Percentiles rank a stretch among this genome's conserved stretches.
These are phyloP conservation scores for Percopsis transmontana DNA, from an alignment of 2,113 vertebrate species.

Conservation along the genomic window DNA sequence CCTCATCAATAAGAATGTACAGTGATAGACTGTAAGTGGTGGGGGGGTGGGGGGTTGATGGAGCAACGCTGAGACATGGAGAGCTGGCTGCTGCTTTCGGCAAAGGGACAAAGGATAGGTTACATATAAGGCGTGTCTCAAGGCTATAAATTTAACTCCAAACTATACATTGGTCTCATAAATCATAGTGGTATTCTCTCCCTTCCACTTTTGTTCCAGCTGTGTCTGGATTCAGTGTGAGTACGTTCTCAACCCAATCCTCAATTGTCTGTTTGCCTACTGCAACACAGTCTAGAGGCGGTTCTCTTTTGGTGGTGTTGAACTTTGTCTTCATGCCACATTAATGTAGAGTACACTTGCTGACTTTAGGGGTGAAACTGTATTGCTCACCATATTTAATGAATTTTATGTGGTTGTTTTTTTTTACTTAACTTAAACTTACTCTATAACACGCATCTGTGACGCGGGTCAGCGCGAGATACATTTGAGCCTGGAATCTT, in stretches of 20 bases:
- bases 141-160: conserved; percentile 48
- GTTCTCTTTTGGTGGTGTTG: too few relatives aligned
- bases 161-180: conserved; percentile 33
- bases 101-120: conserved; percentile 29
- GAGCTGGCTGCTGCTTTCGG: conserved; percentile 29
- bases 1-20: conserved; percentile 68
- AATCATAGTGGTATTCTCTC: conserved; percentile 35
- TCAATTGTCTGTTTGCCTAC: not conserved
- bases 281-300: not conserved
- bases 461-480: too few relatives aligned
- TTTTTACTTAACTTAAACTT: too few relatives aligned
- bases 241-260: not conserved
- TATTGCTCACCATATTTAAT: too few relatives aligned
- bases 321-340: not conserved
- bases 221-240: conserved; percentile 1
- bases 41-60: conserved; percentile 24
- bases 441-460: too few relatives aligned
- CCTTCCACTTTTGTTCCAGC: conserved; percentile 1
- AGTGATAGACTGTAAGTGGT: conserved; percentile 65
- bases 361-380: too few relatives aligned
- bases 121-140: conserved; percentile 40
- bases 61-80: conserved; percentile 25
- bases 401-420: too few relatives aligned
- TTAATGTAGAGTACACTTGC: not conserved
- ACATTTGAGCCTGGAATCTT: too few relatives aligned